Base-by-base conservation (phyloP, 2,888 invertebrate species). In the Dioctria rufipes region DNA sequence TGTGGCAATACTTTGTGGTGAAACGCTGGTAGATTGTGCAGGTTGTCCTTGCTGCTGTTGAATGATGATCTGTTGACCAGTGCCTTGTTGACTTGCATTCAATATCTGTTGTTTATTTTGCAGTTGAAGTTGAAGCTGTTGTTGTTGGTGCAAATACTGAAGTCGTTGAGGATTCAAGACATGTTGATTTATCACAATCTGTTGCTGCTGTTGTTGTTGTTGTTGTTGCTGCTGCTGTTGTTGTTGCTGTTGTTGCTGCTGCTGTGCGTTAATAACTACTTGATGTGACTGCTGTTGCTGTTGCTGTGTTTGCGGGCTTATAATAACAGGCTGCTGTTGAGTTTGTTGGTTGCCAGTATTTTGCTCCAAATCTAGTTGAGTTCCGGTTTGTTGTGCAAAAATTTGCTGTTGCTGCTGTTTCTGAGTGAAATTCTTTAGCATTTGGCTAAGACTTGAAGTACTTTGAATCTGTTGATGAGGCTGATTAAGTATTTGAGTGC, bases 331-430 rank as follows among this genome's bases (percentile, higher is more conserved):
- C 88, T 11, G 89, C 37, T 77, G 77, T 37, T 77, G 82, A 75
- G 86, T 85, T 83, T 90, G 90, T 80, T 67, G 77, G 11, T 25
- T 11, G 5, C 42, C 42, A 13, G n/a, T n/a, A 40, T 11, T 25
- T 43, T 46, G 51, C 43, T 69, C 90, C 89, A 11, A 86, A 86
- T 87, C 91, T 88, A 84, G 90, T 87, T 61, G 71, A 40, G 13
- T 5, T 3, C 54, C 40, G 9, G 54, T 49, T 4, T 69, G 46
- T 49, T 80, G 80, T 4, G 49, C 58, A 40, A 80, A 80, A 80
- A 91, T 90, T 82, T 92, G 91, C 84, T 91, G 92, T 13, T 91
- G 90, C 61, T 89, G 89, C 81, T 88, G 90, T 80, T 87, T 89
- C 3, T 90, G 89, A 6, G 89, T 89, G 82, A 90, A 89, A 89